A percentile compares a stretch with the other conserved stretches of the same genome.
Evolutionary conservation across 1,140 invertebrate genomes (phyloP).

Genomic region (Ruditapes philippinarum): DNA sequence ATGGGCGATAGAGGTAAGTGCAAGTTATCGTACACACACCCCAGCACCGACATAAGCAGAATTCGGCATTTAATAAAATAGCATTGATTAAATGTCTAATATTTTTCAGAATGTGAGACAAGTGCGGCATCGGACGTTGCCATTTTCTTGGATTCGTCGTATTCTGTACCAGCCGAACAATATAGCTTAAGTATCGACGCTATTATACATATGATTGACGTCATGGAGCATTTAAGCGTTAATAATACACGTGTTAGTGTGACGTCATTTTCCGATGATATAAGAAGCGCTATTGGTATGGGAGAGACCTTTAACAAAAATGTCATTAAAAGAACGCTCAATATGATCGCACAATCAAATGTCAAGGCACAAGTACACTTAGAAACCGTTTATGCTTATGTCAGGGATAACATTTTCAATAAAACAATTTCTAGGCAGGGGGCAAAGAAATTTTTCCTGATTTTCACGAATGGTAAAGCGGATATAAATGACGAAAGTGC

Average conservation of each 20-base stretch:
- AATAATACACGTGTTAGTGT: neutral
- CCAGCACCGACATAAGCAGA: too few relatives aligned
- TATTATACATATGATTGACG: neutral
- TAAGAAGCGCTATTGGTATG: neutral
- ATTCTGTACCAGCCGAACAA: neutral
- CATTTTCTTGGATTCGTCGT: neutral
- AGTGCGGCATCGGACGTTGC: neutral
- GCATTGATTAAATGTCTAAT: too few relatives aligned
- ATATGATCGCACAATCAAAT: neutral
- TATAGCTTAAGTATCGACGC: neutral
- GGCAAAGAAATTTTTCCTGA: neutral
- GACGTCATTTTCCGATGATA: neutral
- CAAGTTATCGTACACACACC: too few relatives aligned
- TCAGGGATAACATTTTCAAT: neutral
- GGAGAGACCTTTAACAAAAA: neutral
- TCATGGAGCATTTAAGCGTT: neutral
- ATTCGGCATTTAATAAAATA: too few relatives aligned
- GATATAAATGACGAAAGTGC: neutral
- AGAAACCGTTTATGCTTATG: neutral
- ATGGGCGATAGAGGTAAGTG: too few relatives aligned
- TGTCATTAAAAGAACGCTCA: neutral
- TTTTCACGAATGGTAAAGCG: neutral
- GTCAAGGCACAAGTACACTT: neutral
- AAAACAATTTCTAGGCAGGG: neutral
- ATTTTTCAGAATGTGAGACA: neutral